These are phyloP conservation scores for Camponotus fellah DNA, from an alignment of 2,888 invertebrate species.

Conservation along the genomic window DNA sequence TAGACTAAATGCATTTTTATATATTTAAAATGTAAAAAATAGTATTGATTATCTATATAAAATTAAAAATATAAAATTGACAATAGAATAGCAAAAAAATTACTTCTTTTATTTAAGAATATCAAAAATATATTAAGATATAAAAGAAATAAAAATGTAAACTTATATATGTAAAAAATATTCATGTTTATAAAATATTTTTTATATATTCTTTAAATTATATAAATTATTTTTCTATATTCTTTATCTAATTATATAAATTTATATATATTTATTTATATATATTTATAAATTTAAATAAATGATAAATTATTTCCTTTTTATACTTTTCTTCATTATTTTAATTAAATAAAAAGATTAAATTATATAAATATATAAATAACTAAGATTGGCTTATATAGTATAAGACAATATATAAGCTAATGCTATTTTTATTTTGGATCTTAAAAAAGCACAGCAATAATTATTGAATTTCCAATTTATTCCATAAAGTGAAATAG, in stretches of 20 bases:
- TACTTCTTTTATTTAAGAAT: no score
- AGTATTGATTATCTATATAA: no score
- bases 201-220: background rate
- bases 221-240: background rate
- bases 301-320: background rate
- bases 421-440: background rate
- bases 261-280: background rate
- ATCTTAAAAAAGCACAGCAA: background rate
- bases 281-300: background rate
- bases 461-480: background rate
- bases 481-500: background rate
- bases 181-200: background rate
- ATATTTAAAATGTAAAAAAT: no score
- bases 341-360: background rate
- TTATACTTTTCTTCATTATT: background rate
- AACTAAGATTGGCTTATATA: background rate
- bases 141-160: no score
- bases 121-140: no score
- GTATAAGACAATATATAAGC: slow-evolving; percentile 1
- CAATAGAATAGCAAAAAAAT: no score
- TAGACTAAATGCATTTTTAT: no score
- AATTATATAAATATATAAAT: background rate
- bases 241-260: background rate
- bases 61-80: no score
- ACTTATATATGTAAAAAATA: no score